phyloP scores from a whole-genome alignment of 2,888 invertebrate genomes.

The Microctonus aethiopoides region DNA sequence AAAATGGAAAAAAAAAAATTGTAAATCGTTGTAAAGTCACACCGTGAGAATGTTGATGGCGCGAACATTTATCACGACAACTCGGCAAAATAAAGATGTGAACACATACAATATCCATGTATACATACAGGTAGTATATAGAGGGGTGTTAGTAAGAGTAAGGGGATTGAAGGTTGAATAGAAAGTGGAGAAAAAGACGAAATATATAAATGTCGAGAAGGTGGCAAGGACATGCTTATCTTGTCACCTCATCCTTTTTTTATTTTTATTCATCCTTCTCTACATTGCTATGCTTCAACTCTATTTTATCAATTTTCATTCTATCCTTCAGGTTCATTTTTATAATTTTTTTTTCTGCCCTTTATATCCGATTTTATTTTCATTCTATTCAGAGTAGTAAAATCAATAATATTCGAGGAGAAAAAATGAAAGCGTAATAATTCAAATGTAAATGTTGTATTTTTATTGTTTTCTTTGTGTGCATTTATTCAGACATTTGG shows the following conservation, averaged over 20 bases:
- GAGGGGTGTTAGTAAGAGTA: not conserved
- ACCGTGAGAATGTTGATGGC: not conserved
- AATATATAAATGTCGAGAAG: conserved; percentile 6
- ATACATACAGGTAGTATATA: not conserved
- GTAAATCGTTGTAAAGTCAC: conserved; percentile 14
- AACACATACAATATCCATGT: not conserved
- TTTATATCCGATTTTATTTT: not conserved
- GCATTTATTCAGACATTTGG: not conserved
- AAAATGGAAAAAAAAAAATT: not conserved
- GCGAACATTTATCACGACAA: conserved; percentile 13
- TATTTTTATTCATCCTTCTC: not conserved
- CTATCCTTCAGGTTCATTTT: not conserved
- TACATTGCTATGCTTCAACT: not conserved
- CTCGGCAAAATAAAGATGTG: conserved; percentile 4
- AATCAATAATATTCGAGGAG: conserved; percentile 35
- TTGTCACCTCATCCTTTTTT: conserved; percentile 12
- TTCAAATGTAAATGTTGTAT: conserved; percentile 48
- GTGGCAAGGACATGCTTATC: conserved; percentile 15
- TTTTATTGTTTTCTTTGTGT: not conserved
- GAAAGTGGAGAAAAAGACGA: conserved; percentile 17
- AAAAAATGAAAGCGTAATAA: conserved; percentile 62
- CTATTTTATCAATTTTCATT: not conserved
- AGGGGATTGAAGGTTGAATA: conserved; percentile 19
- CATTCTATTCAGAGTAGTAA: not conserved
- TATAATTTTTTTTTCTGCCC: not conserved